These are phyloP conservation scores for Stenichneumon culpator DNA, from an alignment of 2,888 invertebrate genomes.

Conservation along the genomic window DNA sequence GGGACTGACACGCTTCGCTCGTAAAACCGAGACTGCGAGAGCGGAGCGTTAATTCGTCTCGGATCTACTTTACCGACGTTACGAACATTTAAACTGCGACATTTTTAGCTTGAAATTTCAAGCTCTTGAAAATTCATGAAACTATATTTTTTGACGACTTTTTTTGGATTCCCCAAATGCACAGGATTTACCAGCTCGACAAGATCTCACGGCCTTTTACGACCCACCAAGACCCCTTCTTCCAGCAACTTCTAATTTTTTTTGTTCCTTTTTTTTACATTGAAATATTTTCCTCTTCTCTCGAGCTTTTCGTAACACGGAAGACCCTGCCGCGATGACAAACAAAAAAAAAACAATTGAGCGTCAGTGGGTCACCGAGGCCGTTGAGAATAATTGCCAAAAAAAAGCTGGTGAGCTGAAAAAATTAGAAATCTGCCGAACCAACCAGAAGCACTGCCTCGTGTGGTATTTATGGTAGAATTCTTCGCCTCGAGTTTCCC, in stretches of 20 bases:
- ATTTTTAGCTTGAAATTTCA: too few species aligned
- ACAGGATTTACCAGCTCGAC: background rate
- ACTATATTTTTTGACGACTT: background rate
- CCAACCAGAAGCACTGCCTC: slow-evolving; percentile 7
- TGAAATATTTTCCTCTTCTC: slow-evolving; percentile 21
- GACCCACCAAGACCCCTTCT: background rate
- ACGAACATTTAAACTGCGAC: too few species aligned
- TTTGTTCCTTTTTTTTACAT: slow-evolving; percentile 39
- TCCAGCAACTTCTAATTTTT: background rate
- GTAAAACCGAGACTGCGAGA: slow-evolving; percentile 1
- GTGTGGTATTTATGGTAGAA: slow-evolving; percentile 52
- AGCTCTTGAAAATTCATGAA: too few species aligned
- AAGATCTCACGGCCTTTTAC: background rate
- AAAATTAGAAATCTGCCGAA: slow-evolving; percentile 47
- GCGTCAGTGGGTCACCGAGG: slow-evolving; percentile 61
- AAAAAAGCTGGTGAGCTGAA: slow-evolving; percentile 25
- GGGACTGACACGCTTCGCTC: slow-evolving; percentile 30
- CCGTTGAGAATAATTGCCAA: background rate
- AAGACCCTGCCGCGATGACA: slow-evolving; percentile 11
- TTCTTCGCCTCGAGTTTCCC: slow-evolving; percentile 38
- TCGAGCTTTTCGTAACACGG: slow-evolving; percentile 13
- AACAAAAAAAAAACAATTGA: slow-evolving; percentile 40
- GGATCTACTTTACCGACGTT: background rate
- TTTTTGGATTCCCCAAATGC: background rate
- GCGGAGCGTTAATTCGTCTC: background rate